Evolutionary conservation across 1,140 invertebrate genomes (phyloP), one percentile per base, ranked within the genome.

Genomic region (Drosophila biarmipes): DNA sequence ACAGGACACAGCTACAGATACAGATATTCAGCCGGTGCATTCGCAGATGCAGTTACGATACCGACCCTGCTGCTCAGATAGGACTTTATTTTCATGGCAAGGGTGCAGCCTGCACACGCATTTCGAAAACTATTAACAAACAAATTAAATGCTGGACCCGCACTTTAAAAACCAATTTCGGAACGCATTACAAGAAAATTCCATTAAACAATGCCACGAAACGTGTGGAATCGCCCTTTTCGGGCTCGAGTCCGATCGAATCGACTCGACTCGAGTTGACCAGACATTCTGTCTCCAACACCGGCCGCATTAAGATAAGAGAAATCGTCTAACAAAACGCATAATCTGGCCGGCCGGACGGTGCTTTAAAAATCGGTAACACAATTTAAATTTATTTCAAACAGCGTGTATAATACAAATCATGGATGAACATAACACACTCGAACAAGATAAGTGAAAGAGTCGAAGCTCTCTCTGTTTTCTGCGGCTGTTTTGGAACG

Each of bases 261-360:
- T 31, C 27, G 27, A 38, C n/a, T n/a, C n/a, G 38, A 15, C 34
- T 37, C 34, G 19, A 37, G n/a, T 19, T 21, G 38, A 48, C 71
- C 76, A 91, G 90, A 91, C 90, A 84, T 51, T 49, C 59, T 90
- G 90, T 91, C 90, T 91, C 89, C 87, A 51, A 24, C 21, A 57
- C 42, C 38, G 38, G 42, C 27, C 57, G 73, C 90, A 90, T 91
- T 86, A 90, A 91, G 90, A 91, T 91, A 91, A 91, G 80, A 75
- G 71, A 80, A 86, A 91, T 90, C 81, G 73, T 87, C 79, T 91
- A 75, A 91, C 90, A 91, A 91, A 91, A 91, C 90, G 85, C 90
- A 91, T 91, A 91, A 91, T 91, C 90, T 90, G 71, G 29, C 29
- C 10, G 29, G 45, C 29, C 8, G 29, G 45, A 58, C 71, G 67